phyloP scores from a whole-genome alignment of 2,113 vertebrate species.

The Leucosticte australis region DNA sequence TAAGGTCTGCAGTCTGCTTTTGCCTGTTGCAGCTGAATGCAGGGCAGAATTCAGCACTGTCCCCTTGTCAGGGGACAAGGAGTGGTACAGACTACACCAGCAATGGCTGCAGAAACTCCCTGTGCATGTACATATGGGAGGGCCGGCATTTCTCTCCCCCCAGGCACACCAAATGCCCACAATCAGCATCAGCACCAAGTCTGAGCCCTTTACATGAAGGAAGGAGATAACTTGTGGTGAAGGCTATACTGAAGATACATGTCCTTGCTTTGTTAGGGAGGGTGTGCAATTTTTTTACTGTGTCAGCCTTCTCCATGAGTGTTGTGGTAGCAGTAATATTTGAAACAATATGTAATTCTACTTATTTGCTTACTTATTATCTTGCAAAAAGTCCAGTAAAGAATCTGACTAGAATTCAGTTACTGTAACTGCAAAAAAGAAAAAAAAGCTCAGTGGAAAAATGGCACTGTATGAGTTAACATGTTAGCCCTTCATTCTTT shows the following conservation, averaged over 20 bases:
- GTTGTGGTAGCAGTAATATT: neutral
- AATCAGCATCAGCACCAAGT: neutral
- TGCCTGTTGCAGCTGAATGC: neutral
- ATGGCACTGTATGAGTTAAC: slow-evolving; percentile 25
- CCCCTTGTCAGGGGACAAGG: neutral
- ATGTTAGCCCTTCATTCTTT: slow-evolving; percentile 20
- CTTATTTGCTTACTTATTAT: neutral
- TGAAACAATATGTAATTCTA: neutral
- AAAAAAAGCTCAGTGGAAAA: neutral
- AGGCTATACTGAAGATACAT: neutral
- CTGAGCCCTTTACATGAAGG: neutral
- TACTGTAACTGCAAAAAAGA: neutral
- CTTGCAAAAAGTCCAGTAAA: neutral
- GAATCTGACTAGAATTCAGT: neutral
- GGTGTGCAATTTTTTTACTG: neutral
- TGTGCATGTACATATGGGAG: neutral
- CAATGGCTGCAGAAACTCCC: neutral
- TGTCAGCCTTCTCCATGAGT: neutral
- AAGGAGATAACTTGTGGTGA: neutral
- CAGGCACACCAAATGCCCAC: neutral
- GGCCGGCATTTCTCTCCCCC: neutral
- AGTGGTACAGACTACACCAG: neutral
- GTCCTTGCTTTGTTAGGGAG: neutral
- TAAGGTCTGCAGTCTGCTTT: neutral
- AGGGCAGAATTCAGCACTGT: neutral